Conservation (phyloP, 2,113 vertebrate genomes). For the Sinosuthora webbiana region DNA sequence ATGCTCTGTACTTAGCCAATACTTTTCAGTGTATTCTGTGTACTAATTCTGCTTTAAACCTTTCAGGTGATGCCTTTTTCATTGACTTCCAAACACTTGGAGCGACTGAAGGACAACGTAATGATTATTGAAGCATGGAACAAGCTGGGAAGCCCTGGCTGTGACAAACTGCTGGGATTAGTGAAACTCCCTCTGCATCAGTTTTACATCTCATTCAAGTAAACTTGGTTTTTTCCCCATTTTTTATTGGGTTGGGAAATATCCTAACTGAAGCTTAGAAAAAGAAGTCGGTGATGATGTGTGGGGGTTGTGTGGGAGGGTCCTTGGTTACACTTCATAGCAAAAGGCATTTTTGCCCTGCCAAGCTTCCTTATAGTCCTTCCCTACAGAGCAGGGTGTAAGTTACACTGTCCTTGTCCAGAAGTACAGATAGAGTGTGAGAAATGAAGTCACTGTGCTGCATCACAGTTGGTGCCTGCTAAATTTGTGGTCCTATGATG, state of each 20-base stretch:
- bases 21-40: background rate
- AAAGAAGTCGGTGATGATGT: background rate
- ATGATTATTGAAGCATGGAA: conserved; percentile 96
- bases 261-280: background rate
- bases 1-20: background rate
- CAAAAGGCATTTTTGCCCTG: background rate
- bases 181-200: conserved; percentile 95
- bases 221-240: background rate
- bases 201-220: conserved; percentile 97
- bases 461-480: background rate
- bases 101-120: conserved; percentile 91
- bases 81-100: conserved; percentile 80
- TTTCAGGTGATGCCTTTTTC: conserved; percentile 87
- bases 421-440: background rate
- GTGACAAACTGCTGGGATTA: conserved; percentile 86
- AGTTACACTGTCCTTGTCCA: background rate
- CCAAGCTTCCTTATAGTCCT: background rate
- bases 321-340: background rate
- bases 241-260: background rate
- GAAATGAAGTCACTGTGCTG: background rate
- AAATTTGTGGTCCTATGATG: background rate
- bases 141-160: conserved; percentile 73
- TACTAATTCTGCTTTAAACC: background rate
- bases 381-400: background rate
- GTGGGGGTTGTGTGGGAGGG: background rate